A percentile compares a stretch with the other conserved stretches of the same genome.
These are phyloP conservation scores for Tillus elongatus DNA, from an alignment of 2,888 invertebrate species.

Conservation along the genomic window DNA sequence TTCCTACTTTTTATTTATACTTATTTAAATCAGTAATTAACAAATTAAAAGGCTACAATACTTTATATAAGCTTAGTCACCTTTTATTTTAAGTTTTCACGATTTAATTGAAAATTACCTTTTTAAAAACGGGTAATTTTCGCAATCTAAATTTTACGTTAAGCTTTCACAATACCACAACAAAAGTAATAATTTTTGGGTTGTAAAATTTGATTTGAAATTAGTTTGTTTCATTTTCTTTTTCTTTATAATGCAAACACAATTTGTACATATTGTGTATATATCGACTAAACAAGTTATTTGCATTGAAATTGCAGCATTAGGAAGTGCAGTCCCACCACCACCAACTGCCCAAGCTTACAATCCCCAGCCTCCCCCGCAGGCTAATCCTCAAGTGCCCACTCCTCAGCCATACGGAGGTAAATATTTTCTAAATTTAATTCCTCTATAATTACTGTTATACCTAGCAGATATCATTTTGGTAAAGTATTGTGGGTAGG, in stretches of 20 bases:
- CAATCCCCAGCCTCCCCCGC: conserved; percentile 57
- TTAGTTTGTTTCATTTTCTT: conserved; percentile 16
- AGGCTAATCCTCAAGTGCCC: conserved; percentile 43
- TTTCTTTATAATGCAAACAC: no score
- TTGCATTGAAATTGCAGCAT: conserved; percentile 31
- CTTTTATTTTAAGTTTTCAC: no score
- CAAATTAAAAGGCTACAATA: not conserved
- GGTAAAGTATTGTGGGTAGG: no score
- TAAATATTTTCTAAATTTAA: conserved; percentile 26
- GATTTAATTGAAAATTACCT: no score
- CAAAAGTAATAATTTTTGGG: no score
- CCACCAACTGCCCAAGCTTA: conserved; percentile 53
- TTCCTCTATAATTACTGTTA: not conserved
- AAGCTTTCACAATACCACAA: no score
- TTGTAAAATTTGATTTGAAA: no score
- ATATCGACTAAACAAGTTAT: conserved; percentile 12
- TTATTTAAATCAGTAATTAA: no score
- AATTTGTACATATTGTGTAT: conserved; percentile 13
- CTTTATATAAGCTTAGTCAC: not conserved
- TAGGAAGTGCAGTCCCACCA: conserved; percentile 45
- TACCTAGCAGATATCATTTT: no score
- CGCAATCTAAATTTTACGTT: no score
- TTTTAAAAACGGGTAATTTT: no score
- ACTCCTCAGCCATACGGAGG: conserved; percentile 44
- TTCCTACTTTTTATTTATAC: no score